phyloP scores from a whole-genome alignment of 2,113 vertebrate species.

The Misgurnus mizolepis region DNA sequence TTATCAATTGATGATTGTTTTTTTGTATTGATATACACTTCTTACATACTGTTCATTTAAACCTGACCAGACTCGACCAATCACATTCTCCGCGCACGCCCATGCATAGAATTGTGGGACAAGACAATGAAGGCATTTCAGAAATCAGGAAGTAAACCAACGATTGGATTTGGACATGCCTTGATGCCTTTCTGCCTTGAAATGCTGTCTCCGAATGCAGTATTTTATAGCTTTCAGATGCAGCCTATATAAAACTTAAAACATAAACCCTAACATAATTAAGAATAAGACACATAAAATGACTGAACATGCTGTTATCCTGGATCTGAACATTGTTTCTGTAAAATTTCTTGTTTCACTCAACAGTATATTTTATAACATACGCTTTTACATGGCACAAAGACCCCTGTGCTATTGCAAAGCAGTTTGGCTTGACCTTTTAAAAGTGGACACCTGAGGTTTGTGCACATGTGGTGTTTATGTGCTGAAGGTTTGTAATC shows the following conservation, averaged over 20 bases:
- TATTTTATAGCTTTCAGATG: too few relatives aligned
- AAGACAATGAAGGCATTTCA: too few relatives aligned
- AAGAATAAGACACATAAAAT: not conserved
- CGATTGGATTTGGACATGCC: too few relatives aligned
- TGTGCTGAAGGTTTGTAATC: not conserved
- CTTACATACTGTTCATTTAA: too few relatives aligned
- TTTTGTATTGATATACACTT: too few relatives aligned
- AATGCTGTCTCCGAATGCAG: too few relatives aligned
- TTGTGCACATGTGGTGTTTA: not conserved
- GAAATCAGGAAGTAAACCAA: too few relatives aligned
- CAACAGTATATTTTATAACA: not conserved
- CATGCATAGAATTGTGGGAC: too few relatives aligned
- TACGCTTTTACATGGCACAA: not conserved
- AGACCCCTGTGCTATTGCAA: not conserved
- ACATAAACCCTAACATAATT: not conserved
- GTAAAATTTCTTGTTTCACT: not conserved
- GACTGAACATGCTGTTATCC: not conserved
- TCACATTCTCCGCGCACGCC: too few relatives aligned
- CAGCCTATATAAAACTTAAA: not conserved
- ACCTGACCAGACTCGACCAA: too few relatives aligned
- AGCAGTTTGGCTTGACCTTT: constrained; percentile 24
- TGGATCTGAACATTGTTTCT: not conserved
- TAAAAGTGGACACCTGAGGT: not conserved
- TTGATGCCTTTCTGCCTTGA: too few relatives aligned
- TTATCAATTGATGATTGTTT: too few relatives aligned